Conservation (phyloP, 2,113 vertebrate species). For the Mustela lutreola region DNA sequence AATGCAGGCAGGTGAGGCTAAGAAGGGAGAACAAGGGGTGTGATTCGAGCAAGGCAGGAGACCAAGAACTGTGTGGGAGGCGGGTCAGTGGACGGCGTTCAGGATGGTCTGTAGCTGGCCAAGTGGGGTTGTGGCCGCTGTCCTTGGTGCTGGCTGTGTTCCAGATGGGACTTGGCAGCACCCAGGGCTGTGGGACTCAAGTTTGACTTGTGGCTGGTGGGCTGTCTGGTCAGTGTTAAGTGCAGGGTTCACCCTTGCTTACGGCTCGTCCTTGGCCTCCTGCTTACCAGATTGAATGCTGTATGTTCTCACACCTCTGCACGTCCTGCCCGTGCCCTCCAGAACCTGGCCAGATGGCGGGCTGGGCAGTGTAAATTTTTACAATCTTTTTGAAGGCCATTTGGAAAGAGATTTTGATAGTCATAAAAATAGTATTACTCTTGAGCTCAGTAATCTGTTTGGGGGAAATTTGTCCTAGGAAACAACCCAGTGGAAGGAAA, state of each 20-base stretch:
- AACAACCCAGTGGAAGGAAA: constrained; percentile 25
- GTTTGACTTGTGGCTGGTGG: background rate
- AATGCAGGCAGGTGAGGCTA: too few species aligned
- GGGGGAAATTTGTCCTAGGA: constrained; percentile 34
- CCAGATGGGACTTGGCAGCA: rapidly evolving
- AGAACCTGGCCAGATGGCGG: constrained; percentile 30
- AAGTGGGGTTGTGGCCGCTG: rapidly evolving
- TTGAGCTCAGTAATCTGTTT: constrained; percentile 62
- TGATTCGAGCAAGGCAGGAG: background rate
- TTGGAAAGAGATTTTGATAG: constrained; percentile 67
- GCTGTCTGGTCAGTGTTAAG: background rate
- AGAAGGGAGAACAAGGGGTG: background rate
- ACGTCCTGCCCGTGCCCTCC: background rate
- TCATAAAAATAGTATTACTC: constrained; percentile 54
- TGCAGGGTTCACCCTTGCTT: background rate
- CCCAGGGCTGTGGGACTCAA: background rate
- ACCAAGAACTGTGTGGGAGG: rapidly evolving
- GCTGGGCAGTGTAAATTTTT: constrained; percentile 38
- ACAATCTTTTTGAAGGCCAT: constrained; percentile 59
- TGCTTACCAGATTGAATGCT: background rate
- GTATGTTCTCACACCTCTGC: background rate
- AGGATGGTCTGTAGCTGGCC: background rate
- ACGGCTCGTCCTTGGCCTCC: background rate
- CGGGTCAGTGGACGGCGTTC: background rate
- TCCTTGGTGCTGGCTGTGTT: background rate